Percentiles rank a stretch among this genome's conserved stretches.
These are phyloP conservation scores for Chanos chanos DNA, from an alignment of 2,797 vertebrate genomes.

Conservation along the genomic window DNA sequence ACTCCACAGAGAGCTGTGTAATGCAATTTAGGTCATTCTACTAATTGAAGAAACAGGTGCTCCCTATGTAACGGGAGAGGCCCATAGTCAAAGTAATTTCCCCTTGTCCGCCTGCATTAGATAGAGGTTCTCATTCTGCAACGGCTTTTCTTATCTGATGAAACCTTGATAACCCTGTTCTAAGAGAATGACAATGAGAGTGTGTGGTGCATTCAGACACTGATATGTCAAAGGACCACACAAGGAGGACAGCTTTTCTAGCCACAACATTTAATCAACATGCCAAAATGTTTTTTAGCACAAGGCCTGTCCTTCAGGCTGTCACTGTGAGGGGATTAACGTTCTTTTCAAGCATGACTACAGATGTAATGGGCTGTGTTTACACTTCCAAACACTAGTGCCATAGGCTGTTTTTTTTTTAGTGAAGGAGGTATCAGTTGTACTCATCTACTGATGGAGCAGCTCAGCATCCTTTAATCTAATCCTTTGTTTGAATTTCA, in stretches of 20 bases:
- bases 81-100: conserved; percentile 37
- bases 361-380: conserved; percentile 24
- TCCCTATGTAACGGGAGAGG: conserved; percentile 53
- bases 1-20: conserved; percentile 20
- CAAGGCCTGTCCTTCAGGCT: not conserved
- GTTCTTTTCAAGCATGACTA: conserved; percentile 10
- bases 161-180: conserved; percentile 14
- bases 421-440: conserved; percentile 32
- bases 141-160: conserved; percentile 47
- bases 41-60: conserved; percentile 41
- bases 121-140: conserved; percentile 33
- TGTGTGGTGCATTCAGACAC: not conserved
- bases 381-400: conserved; percentile 23
- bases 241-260: not conserved
- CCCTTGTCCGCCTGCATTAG: conserved; percentile 8
- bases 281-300: not conserved
- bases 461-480: conserved; percentile 15
- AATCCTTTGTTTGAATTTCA: not conserved
- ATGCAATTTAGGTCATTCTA: conserved; percentile 47
- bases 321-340: conserved; percentile 19
- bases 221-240: not conserved
- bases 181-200: not conserved
- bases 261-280: not conserved
- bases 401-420: conserved; percentile 17
- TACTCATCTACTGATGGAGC: conserved; percentile 9